Evolutionary conservation across 2,888 invertebrate species (phyloP).

Genomic region (Patella depressa): DNA sequence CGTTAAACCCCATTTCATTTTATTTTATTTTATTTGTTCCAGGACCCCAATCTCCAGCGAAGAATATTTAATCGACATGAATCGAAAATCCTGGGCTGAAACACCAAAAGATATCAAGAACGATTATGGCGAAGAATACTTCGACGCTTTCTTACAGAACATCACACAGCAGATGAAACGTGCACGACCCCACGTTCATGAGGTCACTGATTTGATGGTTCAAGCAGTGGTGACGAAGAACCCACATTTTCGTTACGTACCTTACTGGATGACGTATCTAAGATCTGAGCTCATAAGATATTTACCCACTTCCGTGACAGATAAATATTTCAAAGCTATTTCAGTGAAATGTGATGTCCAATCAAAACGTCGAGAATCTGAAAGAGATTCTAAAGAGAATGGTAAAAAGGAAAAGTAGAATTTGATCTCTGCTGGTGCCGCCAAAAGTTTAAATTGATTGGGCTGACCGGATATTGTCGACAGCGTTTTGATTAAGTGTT

Average conservation of each 20-base stretch:
- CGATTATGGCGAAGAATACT: constrained; percentile 65
- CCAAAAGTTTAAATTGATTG: no score
- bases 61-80: constrained; percentile 51
- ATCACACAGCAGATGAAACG: constrained; percentile 56
- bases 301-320: constrained; percentile 52
- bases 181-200: constrained; percentile 56
- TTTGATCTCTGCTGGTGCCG: background rate
- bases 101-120: constrained; percentile 62
- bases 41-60: constrained; percentile 60
- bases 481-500: no score
- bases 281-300: constrained; percentile 54
- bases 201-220: constrained; percentile 60
- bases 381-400: constrained; percentile 18
- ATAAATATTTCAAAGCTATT: constrained; percentile 47
- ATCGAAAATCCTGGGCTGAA: constrained; percentile 62
- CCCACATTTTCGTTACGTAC: constrained; percentile 59
- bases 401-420: constrained; percentile 8
- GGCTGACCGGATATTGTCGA: no score
- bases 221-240: constrained; percentile 48
- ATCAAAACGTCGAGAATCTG: constrained; percentile 15
- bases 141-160: constrained; percentile 58
- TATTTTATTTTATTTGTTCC: constrained; percentile 13
- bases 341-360: constrained; percentile 25
- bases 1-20: no score
- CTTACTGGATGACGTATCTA: constrained; percentile 53